Evolutionary conservation across 2,888 invertebrate species (phyloP), one percentile per base, ranked within the genome.

Genomic region (Merodon equestris): DNA sequence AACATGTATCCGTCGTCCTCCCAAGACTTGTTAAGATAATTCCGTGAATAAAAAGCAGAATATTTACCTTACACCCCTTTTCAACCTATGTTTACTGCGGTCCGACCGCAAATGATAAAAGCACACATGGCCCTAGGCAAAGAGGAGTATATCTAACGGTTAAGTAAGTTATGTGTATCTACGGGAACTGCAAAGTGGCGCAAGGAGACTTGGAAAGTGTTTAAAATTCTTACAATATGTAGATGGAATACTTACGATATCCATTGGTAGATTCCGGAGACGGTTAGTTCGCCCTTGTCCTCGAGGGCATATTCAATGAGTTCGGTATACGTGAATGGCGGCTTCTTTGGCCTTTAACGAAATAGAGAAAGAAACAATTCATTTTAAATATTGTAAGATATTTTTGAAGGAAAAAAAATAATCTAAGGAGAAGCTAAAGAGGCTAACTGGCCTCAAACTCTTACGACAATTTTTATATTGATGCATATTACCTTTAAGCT

Each of bases 211-310:
- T 77, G 50, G 5, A 34, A 72, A 60, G 57, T 63, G 17, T 36
- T 63, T 68, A 54, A 53, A 68, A 73, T 73, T 74, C 68, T 79
- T 70, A 64, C 48, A 48, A 68, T 42, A 50, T 79, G 74, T 79
- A 74, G 74, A 79, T 79, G 56, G 57, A 73, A 74, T 84, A 94
- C 96, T 96, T 90, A 96, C 96, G 96, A 96, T 85, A 97, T 96
- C 96, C 96, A 96, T 84, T 95, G 94, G 88, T 97, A 97, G 84
- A 97, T 96, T 63, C 95, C 96, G 5, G 96, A 96, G 38, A 96
- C 96, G 0, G 96, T 96, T 81, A 97, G 89, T 89, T 96, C 95
- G 63, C 96, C 95, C 85, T 93, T 94, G 87, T 96, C 96, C 83
- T 93, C 92, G 76, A 97, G 89, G 48, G 96, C 96, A 85, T 95